Evolutionary conservation across 2,888 invertebrate genomes (phyloP).

Genomic region (Tachystola acroxantha): DNA sequence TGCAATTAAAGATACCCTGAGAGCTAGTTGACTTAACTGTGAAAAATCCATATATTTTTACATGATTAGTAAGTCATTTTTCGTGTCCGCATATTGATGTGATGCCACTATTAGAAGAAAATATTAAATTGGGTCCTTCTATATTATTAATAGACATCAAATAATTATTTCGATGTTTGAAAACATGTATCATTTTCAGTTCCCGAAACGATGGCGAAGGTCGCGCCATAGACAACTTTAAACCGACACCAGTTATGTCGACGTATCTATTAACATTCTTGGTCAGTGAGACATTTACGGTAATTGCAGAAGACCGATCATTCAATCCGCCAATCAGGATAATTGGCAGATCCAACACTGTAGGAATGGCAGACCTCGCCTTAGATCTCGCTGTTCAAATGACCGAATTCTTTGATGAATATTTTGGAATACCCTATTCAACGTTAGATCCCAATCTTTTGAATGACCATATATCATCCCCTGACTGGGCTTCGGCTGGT

Average conservation of each 20-base stretch:
- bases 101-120: too few species aligned
- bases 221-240: conserved; percentile 53
- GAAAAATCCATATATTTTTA: too few species aligned
- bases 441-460: conserved; percentile 46
- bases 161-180: too few species aligned
- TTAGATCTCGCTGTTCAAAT: conserved; percentile 51
- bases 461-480: conserved; percentile 65
- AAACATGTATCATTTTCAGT: conserved; percentile 21
- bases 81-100: too few species aligned
- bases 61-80: too few species aligned
- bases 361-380: conserved; percentile 44
- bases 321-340: conserved; percentile 56
- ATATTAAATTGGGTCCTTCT: background rate
- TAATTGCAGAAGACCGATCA: conserved; percentile 50
- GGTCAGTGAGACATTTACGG: conserved; percentile 73
- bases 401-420: conserved; percentile 56
- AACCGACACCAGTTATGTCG: conserved; percentile 83
- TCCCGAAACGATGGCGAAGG: conserved; percentile 18
- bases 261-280: conserved; percentile 92
- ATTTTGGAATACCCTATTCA: conserved; percentile 54
- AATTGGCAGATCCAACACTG: conserved; percentile 62
- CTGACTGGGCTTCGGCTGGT: conserved; percentile 71
- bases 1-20: too few species aligned
- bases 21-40: too few species aligned
- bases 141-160: too few species aligned